Evolutionary conservation across 2,888 invertebrate genomes (phyloP), one percentile per base, ranked within the genome.

Genomic region (Drosophila borealis): DNA sequence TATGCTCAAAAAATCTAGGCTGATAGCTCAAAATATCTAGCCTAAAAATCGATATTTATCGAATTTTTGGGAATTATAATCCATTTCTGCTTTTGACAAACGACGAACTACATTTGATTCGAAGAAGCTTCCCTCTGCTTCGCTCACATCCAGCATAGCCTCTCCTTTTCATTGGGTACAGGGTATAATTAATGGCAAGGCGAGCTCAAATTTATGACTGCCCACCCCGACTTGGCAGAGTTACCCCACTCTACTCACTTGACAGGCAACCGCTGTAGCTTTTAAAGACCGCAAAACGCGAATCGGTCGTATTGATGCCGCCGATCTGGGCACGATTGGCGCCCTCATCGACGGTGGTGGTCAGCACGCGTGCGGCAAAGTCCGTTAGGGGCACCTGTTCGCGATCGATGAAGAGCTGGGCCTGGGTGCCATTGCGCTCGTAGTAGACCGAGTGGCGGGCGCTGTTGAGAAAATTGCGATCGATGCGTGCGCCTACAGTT

Each of bases 251-350:
- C 0, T 39, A 94, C 95, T 94, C 93, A 97, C 97, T 98, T 73
- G 97, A 97, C 71, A 98, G 93, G 91, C 98, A 98, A 61, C 98
- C 97, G 87, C 96, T 96, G 92, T 97, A 98, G 79, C 96, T 96
- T 89, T 96, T 97, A 90, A 96, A 97, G 66, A 96, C 95, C 69
- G 95, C 95, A 81, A 97, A 95, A 74, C 97, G 94, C 4, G 96
- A 95, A 90, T 97, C 97, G 4, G 95, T 96, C 5, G 97, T 96
- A 85, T 96, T 97, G 14, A 97, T 94, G 25, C 97, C 97, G 11
- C 97, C 97, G 56, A 98, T 95, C 91, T 97, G 97, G 10, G 97
- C 96, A 86, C 97, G 97, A 90, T 96, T 96, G 14, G 95, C 94
- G 9, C 96, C 95, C 48, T 94, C 92, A 76, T 94, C 95, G n/a